Percentiles rank a stretch among this genome's conserved stretches.
Evolutionary conservation across 2,797 vertebrate genomes (phyloP).

Genomic region (Petrocephalus sullivani): DNA sequence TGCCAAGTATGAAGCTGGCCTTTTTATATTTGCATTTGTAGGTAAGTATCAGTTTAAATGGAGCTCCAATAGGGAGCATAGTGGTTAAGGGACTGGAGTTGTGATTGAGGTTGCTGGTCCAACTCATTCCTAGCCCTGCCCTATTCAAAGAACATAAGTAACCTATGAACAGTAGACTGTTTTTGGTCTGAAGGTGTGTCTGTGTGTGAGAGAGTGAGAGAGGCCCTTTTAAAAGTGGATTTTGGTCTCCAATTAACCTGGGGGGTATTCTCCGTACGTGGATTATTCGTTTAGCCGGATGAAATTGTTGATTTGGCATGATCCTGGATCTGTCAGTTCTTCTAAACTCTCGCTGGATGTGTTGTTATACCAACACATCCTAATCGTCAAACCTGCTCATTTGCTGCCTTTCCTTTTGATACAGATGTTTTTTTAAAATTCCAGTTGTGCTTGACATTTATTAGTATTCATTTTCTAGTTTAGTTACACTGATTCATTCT

Average conservation of each 20-base stretch:
- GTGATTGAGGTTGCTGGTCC: background rate
- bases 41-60: background rate
- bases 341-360: no score
- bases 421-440: no score
- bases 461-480: no score
- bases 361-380: no score
- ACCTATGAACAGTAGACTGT: background rate
- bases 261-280: no score
- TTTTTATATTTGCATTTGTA: background rate
- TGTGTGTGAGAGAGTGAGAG: background rate
- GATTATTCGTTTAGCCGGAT: no score
- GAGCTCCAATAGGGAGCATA: background rate
- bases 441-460: no score
- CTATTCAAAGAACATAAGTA: background rate
- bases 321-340: no score
- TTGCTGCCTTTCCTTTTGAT: no score
- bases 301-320: no score
- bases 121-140: background rate
- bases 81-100: background rate
- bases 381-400: no score
- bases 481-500: no score
- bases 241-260: background rate
- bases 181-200: background rate
- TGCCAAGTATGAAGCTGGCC: background rate
- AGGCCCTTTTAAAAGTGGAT: background rate